Conservation (phyloP, 2,113 vertebrate species). For the Laterallus jamaicensis region DNA sequence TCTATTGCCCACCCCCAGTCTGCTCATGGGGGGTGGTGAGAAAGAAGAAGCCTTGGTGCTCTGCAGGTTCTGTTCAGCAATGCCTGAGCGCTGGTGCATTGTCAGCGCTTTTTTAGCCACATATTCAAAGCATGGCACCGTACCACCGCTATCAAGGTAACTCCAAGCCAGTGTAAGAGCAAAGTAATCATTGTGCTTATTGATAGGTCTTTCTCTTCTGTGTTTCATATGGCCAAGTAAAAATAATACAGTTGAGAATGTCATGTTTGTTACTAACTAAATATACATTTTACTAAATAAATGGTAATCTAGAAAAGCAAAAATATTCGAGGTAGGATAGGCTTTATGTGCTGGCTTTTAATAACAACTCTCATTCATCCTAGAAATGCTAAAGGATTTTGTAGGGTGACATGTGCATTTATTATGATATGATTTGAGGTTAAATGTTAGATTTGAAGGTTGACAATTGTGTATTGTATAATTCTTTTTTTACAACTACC, state of each 20-base stretch:
- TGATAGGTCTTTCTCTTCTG: neutral
- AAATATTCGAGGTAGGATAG: neutral
- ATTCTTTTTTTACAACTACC: neutral
- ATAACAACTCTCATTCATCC: neutral
- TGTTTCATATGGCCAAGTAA: neutral
- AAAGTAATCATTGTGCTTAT: neutral
- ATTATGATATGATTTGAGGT: neutral
- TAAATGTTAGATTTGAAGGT: neutral
- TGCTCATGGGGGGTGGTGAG: accelerated
- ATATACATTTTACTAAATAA: neutral
- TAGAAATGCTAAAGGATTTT: neutral
- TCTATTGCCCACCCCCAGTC: neutral
- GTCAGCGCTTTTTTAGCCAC: neutral
- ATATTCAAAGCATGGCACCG: neutral
- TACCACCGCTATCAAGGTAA: neutral
- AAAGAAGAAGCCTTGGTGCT: neutral
- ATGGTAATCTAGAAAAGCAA: neutral
- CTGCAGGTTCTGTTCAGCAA: neutral
- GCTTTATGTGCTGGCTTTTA: neutral
- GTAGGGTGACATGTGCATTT: neutral
- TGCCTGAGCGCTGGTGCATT: neutral
- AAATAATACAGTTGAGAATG: neutral
- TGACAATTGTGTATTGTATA: neutral
- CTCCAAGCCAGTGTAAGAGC: neutral
- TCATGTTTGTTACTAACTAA: too few species aligned